Evolutionary conservation across 1,140 invertebrate species (phyloP).

Genomic region (Thaumatotibia leucotreta): DNA sequence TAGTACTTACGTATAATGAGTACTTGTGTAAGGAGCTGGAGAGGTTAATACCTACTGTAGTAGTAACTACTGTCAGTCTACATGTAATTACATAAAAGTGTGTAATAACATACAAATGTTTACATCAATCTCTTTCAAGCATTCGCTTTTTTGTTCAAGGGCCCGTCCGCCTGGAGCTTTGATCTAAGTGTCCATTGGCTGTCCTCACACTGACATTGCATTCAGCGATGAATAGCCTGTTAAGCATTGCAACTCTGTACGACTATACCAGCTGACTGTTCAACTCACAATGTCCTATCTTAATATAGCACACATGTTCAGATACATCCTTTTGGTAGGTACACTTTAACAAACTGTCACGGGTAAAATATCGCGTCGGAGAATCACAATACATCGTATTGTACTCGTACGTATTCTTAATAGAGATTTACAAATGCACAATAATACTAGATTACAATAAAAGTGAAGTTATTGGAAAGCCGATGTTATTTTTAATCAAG

Average conservation of each 20-base stretch:
- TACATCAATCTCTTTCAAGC: background rate
- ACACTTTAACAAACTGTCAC: constrained; percentile 21
- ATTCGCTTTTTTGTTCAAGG: constrained; percentile 11
- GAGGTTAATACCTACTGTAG: too few relatives aligned
- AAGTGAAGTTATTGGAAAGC: background rate
- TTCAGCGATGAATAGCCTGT: constrained; percentile 61
- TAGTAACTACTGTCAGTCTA: too few relatives aligned
- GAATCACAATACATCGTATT: background rate
- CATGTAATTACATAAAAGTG: too few relatives aligned
- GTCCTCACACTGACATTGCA: constrained; percentile 31
- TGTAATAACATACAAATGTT: background rate
- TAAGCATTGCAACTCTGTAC: constrained; percentile 47
- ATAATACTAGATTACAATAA: background rate
- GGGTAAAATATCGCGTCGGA: constrained; percentile 31
- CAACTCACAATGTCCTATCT: background rate
- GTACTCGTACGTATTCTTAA: background rate
- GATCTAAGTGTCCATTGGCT: constrained; percentile 16
- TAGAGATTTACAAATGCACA: background rate
- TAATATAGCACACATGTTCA: background rate
- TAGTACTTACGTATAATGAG: too few relatives aligned
- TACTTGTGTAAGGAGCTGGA: too few relatives aligned
- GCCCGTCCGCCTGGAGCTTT: constrained; percentile 22
- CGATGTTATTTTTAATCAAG: background rate
- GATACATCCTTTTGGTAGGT: background rate
- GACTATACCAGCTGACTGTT: background rate